phyloP scores from a whole-genome alignment of 2,113 vertebrate species.

The Onychostruthus taczanowskii region DNA sequence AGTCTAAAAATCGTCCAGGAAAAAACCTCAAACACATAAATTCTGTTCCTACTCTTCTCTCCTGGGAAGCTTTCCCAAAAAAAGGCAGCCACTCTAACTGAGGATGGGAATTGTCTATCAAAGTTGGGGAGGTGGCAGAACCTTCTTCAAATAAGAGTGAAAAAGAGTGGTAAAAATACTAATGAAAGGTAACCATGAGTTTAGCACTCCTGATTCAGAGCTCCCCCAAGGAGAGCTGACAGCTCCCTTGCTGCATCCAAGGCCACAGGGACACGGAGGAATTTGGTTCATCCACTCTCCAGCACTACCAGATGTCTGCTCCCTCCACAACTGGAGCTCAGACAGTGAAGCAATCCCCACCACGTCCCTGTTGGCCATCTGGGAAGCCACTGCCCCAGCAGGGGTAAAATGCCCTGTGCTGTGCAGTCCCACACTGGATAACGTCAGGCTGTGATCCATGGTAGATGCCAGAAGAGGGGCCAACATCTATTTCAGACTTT shows the following conservation, averaged over 20 bases:
- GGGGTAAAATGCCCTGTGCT: neutral
- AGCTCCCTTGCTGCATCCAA: neutral
- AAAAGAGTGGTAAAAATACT: neutral
- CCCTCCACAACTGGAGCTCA: neutral
- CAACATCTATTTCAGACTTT: neutral
- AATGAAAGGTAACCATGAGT: neutral
- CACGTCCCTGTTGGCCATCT: neutral
- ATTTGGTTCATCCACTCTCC: neutral
- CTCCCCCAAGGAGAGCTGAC: accelerated
- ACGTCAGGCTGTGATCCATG: neutral
- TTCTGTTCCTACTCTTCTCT: neutral
- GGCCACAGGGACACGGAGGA: neutral
- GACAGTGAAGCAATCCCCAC: neutral
- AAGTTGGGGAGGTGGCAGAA: neutral
- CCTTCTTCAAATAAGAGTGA: neutral
- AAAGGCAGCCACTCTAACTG: neutral
- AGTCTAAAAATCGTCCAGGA: neutral
- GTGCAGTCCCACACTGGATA: neutral
- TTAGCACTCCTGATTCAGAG: neutral
- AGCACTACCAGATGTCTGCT: neutral
- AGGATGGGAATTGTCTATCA: neutral
- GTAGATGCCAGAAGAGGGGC: neutral
- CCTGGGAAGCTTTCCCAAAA: neutral
- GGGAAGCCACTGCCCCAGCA: constrained; percentile 13
- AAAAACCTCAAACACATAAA: neutral